Conservation (phyloP, 2,888 invertebrate species). For the Notodonta ziczac region DNA sequence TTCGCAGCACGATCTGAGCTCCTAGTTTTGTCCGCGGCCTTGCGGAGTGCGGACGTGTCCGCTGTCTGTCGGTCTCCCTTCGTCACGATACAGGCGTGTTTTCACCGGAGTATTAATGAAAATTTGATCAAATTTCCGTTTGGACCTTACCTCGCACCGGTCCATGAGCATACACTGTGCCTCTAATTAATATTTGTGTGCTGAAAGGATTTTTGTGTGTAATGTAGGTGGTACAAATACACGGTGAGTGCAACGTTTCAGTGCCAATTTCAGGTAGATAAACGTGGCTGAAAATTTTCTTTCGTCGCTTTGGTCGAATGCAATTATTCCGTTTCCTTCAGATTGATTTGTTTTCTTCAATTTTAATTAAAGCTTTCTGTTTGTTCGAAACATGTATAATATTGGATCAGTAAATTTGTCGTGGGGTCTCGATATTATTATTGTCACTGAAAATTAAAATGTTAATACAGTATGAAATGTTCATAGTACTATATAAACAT, state of each 20-base stretch:
- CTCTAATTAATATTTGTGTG: slow-evolving; percentile 55
- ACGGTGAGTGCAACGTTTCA: slow-evolving; percentile 64
- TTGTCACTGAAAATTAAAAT: too few relatives aligned
- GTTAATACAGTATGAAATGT: background rate
- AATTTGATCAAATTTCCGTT: slow-evolving; percentile 64
- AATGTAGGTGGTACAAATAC: slow-evolving; percentile 51
- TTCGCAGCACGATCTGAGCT: slow-evolving; percentile 54
- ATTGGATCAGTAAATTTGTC: background rate
- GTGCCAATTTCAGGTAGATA: slow-evolving; percentile 66
- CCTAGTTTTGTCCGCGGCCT: slow-evolving; percentile 75
- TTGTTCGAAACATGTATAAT: background rate
- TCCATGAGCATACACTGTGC: slow-evolving; percentile 40
- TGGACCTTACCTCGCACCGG: slow-evolving; percentile 48
- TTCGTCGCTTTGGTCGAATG: slow-evolving; percentile 23
- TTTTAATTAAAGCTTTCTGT: slow-evolving; percentile 8
- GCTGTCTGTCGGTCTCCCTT: slow-evolving; percentile 18
- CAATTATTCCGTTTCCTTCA: slow-evolving; percentile 24
- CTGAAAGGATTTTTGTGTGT: slow-evolving; percentile 53
- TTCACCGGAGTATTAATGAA: slow-evolving; percentile 72
- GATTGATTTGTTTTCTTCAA: slow-evolving; percentile 21
- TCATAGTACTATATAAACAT: background rate
- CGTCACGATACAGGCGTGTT: slow-evolving; percentile 64
- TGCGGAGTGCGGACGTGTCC: slow-evolving; percentile 56
- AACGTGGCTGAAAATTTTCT: slow-evolving; percentile 40
- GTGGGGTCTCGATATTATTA: background rate